A percentile compares a stretch with the other conserved stretches of the same genome.
Conservation (phyloP, 2,113 vertebrate species). For the Cinclus cinclus region DNA sequence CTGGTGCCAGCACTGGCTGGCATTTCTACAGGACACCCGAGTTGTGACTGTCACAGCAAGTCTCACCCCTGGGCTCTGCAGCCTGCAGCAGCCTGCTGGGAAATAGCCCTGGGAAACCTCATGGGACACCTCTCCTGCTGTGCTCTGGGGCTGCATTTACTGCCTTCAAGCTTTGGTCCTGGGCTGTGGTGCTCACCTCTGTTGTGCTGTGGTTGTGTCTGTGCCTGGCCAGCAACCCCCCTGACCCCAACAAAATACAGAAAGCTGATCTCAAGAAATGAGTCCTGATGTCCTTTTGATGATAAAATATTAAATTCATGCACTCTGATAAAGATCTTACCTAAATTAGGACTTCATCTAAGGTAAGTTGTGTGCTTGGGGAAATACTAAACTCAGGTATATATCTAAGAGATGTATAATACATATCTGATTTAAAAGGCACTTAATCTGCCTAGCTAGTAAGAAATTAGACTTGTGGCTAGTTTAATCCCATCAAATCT, state of each 20-base stretch:
- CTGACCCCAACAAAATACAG: background rate
- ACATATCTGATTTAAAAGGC: background rate
- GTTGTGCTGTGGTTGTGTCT: background rate
- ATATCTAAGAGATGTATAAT: background rate
- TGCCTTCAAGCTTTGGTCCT: background rate
- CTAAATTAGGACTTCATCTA: background rate
- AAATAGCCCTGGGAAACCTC: background rate
- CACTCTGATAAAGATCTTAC: background rate
- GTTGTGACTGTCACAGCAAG: background rate
- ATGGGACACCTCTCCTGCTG: background rate
- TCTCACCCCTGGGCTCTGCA: background rate
- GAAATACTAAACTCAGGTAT: background rate
- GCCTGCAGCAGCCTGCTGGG: background rate
- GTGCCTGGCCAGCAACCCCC: background rate
- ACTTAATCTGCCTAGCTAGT: background rate
- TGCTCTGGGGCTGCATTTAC: background rate
- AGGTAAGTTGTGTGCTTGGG: background rate
- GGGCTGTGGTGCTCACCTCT: background rate
- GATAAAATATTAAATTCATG: background rate
- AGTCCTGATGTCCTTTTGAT: background rate
- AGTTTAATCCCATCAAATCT: background rate
- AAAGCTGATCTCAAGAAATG: background rate
- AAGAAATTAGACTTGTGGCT: background rate
- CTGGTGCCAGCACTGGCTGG: background rate
- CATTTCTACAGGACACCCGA: background rate